A percentile compares a stretch with the other conserved stretches of the same genome.
Evolutionary conservation across 2,113 vertebrate species (phyloP).

Genomic region (Odocoileus hemionus): DNA sequence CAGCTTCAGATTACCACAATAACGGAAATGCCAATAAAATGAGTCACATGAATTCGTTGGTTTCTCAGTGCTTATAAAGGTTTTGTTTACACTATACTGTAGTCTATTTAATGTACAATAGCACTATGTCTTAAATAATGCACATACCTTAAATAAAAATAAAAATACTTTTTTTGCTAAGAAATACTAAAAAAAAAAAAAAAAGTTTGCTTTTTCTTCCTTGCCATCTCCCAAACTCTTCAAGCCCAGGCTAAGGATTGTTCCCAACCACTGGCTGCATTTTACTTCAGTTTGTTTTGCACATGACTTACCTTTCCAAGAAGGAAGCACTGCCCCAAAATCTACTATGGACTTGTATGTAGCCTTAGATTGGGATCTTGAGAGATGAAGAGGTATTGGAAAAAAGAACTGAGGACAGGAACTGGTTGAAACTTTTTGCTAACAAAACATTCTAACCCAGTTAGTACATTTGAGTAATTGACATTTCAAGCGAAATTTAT

Average conservation of each 20-base stretch:
- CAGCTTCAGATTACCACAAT: not conserved
- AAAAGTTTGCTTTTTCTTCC: not conserved
- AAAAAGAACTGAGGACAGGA: not conserved
- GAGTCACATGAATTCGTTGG: not conserved
- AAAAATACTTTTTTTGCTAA: not conserved
- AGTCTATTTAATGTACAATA: not conserved
- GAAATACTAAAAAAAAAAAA: not conserved
- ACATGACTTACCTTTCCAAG: not conserved
- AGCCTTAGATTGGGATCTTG: not conserved
- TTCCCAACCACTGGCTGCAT: not conserved
- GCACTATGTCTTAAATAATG: not conserved
- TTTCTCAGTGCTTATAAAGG: not conserved
- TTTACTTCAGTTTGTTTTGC: not conserved
- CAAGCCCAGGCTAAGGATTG: not conserved
- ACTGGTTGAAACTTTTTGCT: not conserved
- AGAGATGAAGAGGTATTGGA: not conserved
- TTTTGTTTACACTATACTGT: not conserved
- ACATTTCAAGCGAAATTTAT: not conserved
- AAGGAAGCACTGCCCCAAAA: not conserved
- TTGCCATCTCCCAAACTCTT: not conserved
- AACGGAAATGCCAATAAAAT: not conserved
- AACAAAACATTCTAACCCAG: not conserved
- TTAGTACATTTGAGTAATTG: not conserved
- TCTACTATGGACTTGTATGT: not conserved
- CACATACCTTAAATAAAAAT: not conserved